Conservation (phyloP, 2,888 invertebrate genomes). For the Girardia tigrina region DNA sequence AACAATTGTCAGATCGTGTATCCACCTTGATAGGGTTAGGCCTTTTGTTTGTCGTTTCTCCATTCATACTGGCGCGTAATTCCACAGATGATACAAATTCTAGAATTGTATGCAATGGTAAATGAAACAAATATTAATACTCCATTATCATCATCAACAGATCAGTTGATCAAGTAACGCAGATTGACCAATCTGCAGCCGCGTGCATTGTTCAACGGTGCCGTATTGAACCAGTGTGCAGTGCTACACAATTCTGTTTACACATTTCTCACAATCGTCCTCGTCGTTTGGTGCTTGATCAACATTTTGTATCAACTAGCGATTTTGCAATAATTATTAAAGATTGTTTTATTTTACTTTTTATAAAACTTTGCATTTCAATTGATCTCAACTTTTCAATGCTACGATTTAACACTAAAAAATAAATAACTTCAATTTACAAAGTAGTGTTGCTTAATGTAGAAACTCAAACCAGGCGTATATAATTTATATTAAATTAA, state of each 20-base stretch:
- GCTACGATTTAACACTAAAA: too few species aligned
- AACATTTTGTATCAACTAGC: too few species aligned
- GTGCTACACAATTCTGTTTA: not conserved
- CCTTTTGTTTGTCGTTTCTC: not conserved
- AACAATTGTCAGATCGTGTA: not conserved
- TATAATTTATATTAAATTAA: too few species aligned
- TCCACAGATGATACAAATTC: not conserved
- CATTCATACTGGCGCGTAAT: not conserved
- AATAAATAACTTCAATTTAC: too few species aligned
- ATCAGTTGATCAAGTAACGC: not conserved
- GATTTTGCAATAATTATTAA: too few species aligned
- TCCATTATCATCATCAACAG: not conserved
- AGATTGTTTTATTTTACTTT: too few species aligned
- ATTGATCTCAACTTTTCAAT: too few species aligned
- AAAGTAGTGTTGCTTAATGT: too few species aligned
- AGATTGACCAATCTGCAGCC: not conserved
- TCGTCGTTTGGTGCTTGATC: too few species aligned
- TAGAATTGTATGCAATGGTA: not conserved
- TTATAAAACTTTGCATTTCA: too few species aligned
- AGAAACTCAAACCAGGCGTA: too few species aligned
- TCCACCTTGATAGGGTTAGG: not conserved
- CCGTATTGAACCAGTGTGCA: not conserved
- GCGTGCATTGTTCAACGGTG: not conserved
- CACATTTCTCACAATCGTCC: slow-evolving; percentile 13
- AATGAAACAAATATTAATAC: not conserved